Evolutionary conservation across 2,113 vertebrate species (phyloP), one percentile per base, ranked within the genome.

Genomic region (Aegotheles bennettii): DNA sequence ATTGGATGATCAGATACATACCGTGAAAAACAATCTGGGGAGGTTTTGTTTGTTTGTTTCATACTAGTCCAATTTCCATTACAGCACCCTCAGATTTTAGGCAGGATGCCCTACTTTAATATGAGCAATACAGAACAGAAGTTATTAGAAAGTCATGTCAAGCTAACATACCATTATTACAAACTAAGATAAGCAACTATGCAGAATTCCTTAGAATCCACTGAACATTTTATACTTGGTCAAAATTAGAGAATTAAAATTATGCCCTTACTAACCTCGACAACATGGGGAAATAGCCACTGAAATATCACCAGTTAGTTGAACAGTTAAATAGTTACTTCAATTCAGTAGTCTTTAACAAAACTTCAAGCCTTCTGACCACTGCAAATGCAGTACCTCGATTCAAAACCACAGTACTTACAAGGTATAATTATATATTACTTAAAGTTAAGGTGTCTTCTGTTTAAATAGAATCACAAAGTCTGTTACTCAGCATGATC

Each of bases 251-350:
- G 29, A 82, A 71, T 47, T 68, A 48, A 73, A 68, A 31, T 73
- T 90, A 50, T 0, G 0, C 43, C 31, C 18, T 63, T 69, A 53
- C 9, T 67, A 75, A 78, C 47, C 42, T 82, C 3, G 2, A 75
- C 33, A 93, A 45, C 23, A 35, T 13, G 33, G 28, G 84, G 73
- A 80, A 69, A 50, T 11, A 91, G 42, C 31, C 47, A 54, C 77
- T 45, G 73, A 78, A 86, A 36, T 51, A 75, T 13, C n/a, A 69
- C 11, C 47, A 87, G n/a, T 76, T 92, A 75, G 75, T 71, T 82
- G 13, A 56, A 85, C 31, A 65, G 38, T 54, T 68, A 51, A 51
- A 53, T 16, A 59, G 51, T 71, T 75, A 71, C 8, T 86, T 65
- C 11, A 60, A 4, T 64, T 42, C 12, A 0, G 5, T 48, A 48